A percentile compares a stretch with the other conserved stretches of the same genome.
Evolutionary conservation across 2,888 invertebrate species (phyloP).

Genomic region (Emmelina monodactyla): DNA sequence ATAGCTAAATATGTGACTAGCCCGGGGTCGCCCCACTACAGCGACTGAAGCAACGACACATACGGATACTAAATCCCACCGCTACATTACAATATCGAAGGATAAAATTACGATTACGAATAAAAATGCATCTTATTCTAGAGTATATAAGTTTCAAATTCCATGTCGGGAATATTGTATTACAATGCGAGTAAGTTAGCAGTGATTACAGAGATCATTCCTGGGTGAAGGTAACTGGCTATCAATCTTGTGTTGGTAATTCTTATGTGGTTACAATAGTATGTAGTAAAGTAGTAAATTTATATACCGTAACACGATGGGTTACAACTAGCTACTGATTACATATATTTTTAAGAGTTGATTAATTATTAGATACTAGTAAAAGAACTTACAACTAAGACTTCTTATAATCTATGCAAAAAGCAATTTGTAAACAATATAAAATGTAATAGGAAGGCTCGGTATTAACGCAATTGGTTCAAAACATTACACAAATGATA

Average conservation of each 20-base stretch:
- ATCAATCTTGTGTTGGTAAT: constrained; percentile 26
- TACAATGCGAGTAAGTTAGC: constrained; percentile 17
- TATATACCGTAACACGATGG: constrained; percentile 7
- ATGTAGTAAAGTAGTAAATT: constrained; percentile 21
- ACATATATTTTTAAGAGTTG: constrained; percentile 51
- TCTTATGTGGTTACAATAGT: constrained; percentile 27
- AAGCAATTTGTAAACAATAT: constrained; percentile 46
- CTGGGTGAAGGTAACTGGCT: constrained; percentile 29
- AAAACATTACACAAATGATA: constrained; percentile 43
- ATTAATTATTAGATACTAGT: constrained; percentile 42
- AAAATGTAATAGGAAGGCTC: constrained; percentile 29
- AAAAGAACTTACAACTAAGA: constrained; percentile 40
- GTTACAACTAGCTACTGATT: constrained; percentile 52
- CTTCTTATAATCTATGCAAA: constrained; percentile 40
- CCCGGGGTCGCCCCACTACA: constrained; percentile 61
- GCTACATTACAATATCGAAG: constrained; percentile 39
- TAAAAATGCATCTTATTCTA: constrained; percentile 59
- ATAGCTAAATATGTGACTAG: constrained; percentile 51
- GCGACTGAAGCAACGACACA: constrained; percentile 60
- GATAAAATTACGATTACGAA: constrained; percentile 49
- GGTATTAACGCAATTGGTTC: constrained; percentile 47
- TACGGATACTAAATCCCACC: constrained; percentile 44
- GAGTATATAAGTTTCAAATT: constrained; percentile 42
- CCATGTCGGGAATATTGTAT: constrained; percentile 23
- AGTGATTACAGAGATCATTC: constrained; percentile 11